phyloP scores from a whole-genome alignment of 2,888 invertebrate genomes.

The Priocnemis perturbator region DNA sequence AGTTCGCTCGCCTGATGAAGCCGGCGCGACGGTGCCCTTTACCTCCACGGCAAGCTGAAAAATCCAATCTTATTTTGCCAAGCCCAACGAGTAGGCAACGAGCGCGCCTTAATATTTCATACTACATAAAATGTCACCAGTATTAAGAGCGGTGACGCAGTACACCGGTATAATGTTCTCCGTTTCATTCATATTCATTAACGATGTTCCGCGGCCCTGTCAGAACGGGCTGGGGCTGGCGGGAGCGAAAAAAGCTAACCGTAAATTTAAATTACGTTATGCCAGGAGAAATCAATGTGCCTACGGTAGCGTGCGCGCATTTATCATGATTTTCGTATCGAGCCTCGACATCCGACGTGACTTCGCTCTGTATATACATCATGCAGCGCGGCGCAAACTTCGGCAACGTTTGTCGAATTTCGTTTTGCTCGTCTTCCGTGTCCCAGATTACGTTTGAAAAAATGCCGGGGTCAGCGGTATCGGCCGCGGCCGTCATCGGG shows the following conservation, averaged over 20 bases:
- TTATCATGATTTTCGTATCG: constrained; percentile 19
- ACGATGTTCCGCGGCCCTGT: constrained; percentile 16
- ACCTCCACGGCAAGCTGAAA: no score
- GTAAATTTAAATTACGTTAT: constrained; percentile 46
- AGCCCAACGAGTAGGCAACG: background rate
- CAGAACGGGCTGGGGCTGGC: background rate
- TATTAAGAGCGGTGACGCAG: constrained; percentile 28
- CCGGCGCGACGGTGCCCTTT: no score
- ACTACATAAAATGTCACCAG: constrained; percentile 16
- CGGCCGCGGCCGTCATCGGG: no score
- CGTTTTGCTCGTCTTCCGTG: background rate
- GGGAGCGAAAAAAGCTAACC: constrained; percentile 32
- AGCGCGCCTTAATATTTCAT: constrained; percentile 8
- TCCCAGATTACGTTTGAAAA: no score
- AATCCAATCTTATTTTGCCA: no score
- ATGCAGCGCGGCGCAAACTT: no score
- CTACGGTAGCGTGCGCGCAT: constrained; percentile 14
- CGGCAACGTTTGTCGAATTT: no score
- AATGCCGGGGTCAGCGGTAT: no score
- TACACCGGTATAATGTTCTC: constrained; percentile 30
- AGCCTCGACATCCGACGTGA: no score
- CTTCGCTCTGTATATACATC: no score
- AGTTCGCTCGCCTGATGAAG: no score
- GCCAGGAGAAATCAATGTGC: constrained; percentile 35
- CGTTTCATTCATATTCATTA: constrained; percentile 50